Conservation (phyloP, 2,888 invertebrate genomes). For the Dermolepida albohirtum region DNA sequence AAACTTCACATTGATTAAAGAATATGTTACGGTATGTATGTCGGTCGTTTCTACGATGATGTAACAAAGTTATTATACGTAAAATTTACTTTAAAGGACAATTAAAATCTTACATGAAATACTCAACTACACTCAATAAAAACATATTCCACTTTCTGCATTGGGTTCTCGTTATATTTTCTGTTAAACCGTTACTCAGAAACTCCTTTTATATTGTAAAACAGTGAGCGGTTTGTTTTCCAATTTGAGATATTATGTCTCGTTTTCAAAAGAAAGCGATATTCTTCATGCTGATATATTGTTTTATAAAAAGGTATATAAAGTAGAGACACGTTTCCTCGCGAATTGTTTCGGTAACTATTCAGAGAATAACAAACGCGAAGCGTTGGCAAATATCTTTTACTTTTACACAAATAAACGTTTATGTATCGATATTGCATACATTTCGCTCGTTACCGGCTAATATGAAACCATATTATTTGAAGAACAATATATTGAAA, state of each 20-base stretch:
- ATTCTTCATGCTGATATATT: slow-evolving; percentile 29
- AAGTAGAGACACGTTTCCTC: slow-evolving; percentile 21
- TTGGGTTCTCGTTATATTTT: slow-evolving; percentile 5
- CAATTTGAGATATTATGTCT: slow-evolving; percentile 24
- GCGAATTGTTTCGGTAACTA: slow-evolving; percentile 23
- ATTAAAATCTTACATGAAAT: too few relatives aligned
- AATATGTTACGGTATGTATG: too few relatives aligned
- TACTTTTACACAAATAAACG: slow-evolving; percentile 2
- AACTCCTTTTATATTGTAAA: slow-evolving; percentile 21
- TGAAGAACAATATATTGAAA: background rate
- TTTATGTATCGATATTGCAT: background rate
- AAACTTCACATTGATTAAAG: too few relatives aligned
- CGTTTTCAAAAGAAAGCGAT: slow-evolving; percentile 24
- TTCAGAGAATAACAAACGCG: background rate
- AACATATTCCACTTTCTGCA: too few relatives aligned
- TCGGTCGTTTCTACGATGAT: too few relatives aligned
- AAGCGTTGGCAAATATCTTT: slow-evolving; percentile 8
- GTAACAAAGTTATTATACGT: too few relatives aligned
- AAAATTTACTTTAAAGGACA: too few relatives aligned
- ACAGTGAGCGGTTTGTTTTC: slow-evolving; percentile 15
- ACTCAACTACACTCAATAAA: too few relatives aligned
- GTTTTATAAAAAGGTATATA: slow-evolving; percentile 31
- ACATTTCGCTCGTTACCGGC: slow-evolving; percentile 35
- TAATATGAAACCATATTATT: slow-evolving; percentile 17
- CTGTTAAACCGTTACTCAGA: background rate